A percentile compares a stretch with the other conserved stretches of the same genome.
phyloP scores from a whole-genome alignment of 2,113 vertebrate species.

The Zeus faber region DNA sequence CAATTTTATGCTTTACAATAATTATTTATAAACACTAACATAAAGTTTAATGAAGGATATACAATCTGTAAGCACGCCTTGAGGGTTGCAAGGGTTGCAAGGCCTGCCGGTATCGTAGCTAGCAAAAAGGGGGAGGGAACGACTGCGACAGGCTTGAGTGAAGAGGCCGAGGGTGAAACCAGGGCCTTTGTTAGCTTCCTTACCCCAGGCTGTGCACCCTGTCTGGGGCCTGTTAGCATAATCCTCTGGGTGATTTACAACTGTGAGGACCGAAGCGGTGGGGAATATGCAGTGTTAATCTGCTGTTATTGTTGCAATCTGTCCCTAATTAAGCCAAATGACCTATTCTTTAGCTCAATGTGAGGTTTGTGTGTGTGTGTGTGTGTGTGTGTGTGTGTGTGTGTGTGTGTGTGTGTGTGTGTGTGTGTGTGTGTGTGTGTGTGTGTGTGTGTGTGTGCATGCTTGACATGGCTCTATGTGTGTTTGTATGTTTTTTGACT shows the following conservation, averaged over 20 bases:
- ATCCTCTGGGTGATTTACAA: conserved; percentile 64
- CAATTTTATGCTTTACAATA: too few relatives aligned
- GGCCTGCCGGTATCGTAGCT: too few relatives aligned
- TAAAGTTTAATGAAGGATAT: too few relatives aligned
- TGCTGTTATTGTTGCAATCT: conserved; percentile 69
- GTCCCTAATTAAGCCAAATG: conserved; percentile 61
- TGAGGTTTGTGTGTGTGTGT: conserved; percentile 20
- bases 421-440: conserved; percentile 6
- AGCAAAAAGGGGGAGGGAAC: neutral
- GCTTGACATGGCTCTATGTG: too few relatives aligned
- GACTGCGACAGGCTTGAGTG: conserved; percentile 8
- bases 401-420: neutral
- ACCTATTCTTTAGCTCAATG: conserved; percentile 32
- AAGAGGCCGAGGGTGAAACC: conserved; percentile 21
- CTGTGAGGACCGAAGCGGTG: conserved; percentile 50
- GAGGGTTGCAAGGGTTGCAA: too few relatives aligned
- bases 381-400: conserved; percentile 18
- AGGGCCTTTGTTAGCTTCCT: conserved; percentile 38
- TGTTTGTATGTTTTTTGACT: neutral
- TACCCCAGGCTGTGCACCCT: conserved; percentile 44
- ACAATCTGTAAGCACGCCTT: too few relatives aligned
- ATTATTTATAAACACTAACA: too few relatives aligned
- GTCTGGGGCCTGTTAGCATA: conserved; percentile 64
- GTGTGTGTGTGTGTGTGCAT: neutral
- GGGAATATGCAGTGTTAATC: conserved; percentile 62